A percentile compares a stretch with the other conserved stretches of the same genome.
Conservation (phyloP, 2,888 invertebrate genomes). For the Deilephila porcellus region DNA sequence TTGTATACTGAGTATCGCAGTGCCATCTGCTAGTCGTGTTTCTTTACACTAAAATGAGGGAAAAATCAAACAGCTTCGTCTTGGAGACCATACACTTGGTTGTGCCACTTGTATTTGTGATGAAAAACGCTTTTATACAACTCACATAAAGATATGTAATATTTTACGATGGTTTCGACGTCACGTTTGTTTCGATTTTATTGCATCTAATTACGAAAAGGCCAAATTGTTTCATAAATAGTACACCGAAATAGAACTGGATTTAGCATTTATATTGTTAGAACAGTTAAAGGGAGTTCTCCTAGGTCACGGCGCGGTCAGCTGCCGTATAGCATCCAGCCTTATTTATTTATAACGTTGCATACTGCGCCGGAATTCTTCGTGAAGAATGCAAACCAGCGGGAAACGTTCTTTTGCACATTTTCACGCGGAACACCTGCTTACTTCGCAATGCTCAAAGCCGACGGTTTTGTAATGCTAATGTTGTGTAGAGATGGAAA, state of each 20-base stretch:
- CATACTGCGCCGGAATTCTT: constrained; percentile 33
- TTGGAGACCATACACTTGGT: too few species aligned
- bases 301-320: not conserved
- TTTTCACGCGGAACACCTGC: constrained; percentile 1
- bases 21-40: not conserved
- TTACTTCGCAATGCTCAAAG: not conserved
- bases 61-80: too few species aligned
- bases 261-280: not conserved
- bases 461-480: too few species aligned
- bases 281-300: not conserved
- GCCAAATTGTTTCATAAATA: too few species aligned
- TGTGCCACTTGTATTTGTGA: too few species aligned
- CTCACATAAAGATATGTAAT: too few species aligned
- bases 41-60: not conserved
- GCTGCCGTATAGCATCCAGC: not conserved
- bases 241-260: not conserved
- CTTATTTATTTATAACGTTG: constrained; percentile 45
- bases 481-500: too few species aligned
- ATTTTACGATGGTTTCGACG: too few species aligned
- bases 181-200: too few species aligned
- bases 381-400: constrained; percentile 7
- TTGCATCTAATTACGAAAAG: too few species aligned
- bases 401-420: not conserved
- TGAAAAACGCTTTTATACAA: too few species aligned
- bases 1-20: not conserved